Conservation (phyloP, 2,113 vertebrate genomes). For the Limnothrissa miodon region DNA sequence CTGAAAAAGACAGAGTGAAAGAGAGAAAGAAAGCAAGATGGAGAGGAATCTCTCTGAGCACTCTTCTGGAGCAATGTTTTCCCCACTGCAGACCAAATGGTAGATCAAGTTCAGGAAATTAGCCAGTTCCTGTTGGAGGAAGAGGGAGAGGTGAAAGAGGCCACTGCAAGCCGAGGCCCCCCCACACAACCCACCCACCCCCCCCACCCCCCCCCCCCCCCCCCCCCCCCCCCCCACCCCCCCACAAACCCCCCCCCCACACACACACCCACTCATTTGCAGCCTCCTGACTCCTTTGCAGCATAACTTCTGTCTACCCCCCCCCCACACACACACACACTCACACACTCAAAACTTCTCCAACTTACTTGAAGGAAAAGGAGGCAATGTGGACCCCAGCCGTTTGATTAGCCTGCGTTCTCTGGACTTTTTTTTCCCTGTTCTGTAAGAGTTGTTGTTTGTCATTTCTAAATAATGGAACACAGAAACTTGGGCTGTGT, state of each 20-base stretch:
- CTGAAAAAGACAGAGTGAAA: background rate
- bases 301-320: background rate
- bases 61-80: constrained; percentile 58
- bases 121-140: constrained; percentile 71
- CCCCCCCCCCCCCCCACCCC: constrained; percentile 21
- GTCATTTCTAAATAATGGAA: background rate
- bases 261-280: no score
- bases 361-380: background rate
- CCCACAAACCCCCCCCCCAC: no score
- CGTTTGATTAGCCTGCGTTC: background rate
- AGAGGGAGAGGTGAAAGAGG: constrained; percentile 49
- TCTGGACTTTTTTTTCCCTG: background rate
- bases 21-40: background rate
- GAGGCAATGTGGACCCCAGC: background rate
- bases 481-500: background rate
- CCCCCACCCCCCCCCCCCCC: constrained; percentile 16
- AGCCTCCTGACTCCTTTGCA: background rate
- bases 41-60: constrained; percentile 53
- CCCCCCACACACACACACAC: constrained; percentile 23
- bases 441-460: background rate
- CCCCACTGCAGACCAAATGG: constrained; percentile 59
- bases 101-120: constrained; percentile 74
- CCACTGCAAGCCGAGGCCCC: constrained; percentile 44
- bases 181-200: no score
- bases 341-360: no score